Evolutionary conservation across 2,888 invertebrate species (phyloP).

Genomic region (Polymixis flavicincta): DNA sequence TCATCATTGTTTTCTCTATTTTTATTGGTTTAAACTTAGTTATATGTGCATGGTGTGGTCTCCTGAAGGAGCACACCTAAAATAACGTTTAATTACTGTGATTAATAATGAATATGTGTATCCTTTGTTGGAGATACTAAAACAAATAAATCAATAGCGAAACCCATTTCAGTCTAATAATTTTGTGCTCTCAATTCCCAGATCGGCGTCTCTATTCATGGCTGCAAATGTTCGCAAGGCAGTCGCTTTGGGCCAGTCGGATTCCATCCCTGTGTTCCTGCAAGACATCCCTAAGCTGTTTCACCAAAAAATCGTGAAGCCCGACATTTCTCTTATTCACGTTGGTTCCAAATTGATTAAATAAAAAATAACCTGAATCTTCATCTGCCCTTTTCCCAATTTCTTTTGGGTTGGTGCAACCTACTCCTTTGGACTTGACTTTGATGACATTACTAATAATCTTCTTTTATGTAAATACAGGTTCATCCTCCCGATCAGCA

Average conservation of each 20-base stretch:
- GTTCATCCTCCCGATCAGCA: conserved; percentile 97
- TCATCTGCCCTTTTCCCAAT: neutral
- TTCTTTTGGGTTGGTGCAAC: neutral
- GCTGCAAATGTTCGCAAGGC: conserved; percentile 97
- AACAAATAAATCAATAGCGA: too few species aligned
- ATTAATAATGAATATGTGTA: too few species aligned
- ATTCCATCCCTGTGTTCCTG: conserved; percentile 97
- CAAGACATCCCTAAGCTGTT: conserved; percentile 98
- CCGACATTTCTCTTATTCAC: conserved; percentile 95
- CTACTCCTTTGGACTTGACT: too few species aligned
- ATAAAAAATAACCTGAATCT: too few species aligned
- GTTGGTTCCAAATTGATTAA: conserved; percentile 84
- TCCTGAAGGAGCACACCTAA: too few species aligned
- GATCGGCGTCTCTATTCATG: conserved; percentile 97
- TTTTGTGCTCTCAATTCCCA: conserved; percentile 82
- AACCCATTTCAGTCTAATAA: neutral
- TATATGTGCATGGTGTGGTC: too few species aligned
- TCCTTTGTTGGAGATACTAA: too few species aligned
- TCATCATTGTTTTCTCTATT: too few species aligned
- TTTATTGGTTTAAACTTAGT: too few species aligned
- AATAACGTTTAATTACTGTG: too few species aligned
- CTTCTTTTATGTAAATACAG: conserved; percentile 76
- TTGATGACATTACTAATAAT: neutral
- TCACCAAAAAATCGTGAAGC: conserved; percentile 95
- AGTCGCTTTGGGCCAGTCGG: conserved; percentile 96